phyloP scores from a whole-genome alignment of 2,113 vertebrate species.

The Hippocampus barbouri region DNA sequence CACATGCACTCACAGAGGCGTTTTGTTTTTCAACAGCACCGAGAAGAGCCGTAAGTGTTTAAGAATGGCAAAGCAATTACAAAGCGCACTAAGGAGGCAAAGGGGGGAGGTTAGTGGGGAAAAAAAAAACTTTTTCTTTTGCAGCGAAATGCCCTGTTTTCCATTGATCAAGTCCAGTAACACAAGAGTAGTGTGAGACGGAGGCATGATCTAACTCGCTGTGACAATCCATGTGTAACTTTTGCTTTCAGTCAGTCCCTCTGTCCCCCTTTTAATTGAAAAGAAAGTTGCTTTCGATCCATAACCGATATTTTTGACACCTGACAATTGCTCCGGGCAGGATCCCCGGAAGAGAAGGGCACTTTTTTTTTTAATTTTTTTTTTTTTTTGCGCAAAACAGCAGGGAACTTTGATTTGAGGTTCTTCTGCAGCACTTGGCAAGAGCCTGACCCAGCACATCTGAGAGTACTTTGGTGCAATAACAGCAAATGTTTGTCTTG shows the following conservation, averaged over 20 bases:
- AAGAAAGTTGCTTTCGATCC: not conserved
- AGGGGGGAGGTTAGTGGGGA: not conserved
- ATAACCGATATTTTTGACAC: conserved; percentile 55
- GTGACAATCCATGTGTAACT: not conserved
- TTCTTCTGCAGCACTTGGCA: conserved; percentile 59
- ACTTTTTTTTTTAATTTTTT: conserved; percentile 31
- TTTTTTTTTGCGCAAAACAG: conserved; percentile 50
- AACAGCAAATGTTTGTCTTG: conserved; percentile 83
- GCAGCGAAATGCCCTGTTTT: not conserved
- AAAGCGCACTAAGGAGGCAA: conserved; percentile 50
- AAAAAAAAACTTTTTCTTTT: not conserved
- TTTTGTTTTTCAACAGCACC: conserved; percentile 31
- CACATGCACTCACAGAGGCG: conserved; percentile 12
- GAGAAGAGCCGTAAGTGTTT: conserved; percentile 34
- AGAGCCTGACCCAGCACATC: conserved; percentile 66
- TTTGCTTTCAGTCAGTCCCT: not conserved
- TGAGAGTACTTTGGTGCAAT: conserved; percentile 81
- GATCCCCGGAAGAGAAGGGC: conserved; percentile 54
- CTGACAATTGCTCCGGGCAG: conserved; percentile 54
- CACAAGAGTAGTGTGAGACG: not conserved
- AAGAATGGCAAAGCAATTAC: conserved; percentile 40
- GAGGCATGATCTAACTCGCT: not conserved
- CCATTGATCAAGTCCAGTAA: conserved; percentile 6
- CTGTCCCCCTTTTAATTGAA: not conserved
- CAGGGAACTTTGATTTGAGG: conserved; percentile 71